phyloP scores from a whole-genome alignment of 2,888 invertebrate genomes.

The Lasioglossum malachurum region DNA sequence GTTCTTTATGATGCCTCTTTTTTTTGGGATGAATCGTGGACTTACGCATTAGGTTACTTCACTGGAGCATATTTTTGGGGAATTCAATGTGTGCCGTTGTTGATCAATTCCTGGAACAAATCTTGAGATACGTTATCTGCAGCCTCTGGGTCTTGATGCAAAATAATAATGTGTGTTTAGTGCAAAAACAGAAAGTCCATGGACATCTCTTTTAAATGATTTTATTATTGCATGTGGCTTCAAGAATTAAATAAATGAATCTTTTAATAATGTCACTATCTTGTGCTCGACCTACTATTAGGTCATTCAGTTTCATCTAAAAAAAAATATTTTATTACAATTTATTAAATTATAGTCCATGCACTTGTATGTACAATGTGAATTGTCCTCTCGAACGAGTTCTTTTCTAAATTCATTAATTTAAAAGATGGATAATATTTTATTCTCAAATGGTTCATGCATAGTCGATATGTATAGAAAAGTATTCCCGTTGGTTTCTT shows the following conservation, averaged over 20 bases:
- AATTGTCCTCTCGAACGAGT: neutral
- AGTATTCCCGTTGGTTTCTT: slow-evolving; percentile 39
- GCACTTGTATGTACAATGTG: neutral
- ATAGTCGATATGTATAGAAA: slow-evolving; percentile 6
- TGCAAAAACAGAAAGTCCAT: neutral
- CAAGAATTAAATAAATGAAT: neutral
- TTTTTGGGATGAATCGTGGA: neutral
- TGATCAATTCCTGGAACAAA: neutral
- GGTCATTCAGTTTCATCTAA: neutral
- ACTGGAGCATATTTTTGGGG: neutral
- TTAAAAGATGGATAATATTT: neutral
- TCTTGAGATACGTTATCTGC: neutral
- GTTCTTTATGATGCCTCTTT: neutral
- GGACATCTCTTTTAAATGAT: neutral
- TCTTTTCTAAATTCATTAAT: neutral
- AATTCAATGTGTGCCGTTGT: neutral
- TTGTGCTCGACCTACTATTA: no score
- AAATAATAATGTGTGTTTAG: neutral
- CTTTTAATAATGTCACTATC: no score
- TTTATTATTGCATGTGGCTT: neutral
- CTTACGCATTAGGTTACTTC: neutral
- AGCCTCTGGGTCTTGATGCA: neutral
- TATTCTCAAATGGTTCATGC: neutral
- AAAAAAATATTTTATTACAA: neutral
- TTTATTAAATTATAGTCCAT: neutral